These are phyloP conservation scores for Tinamus major DNA, from an alignment of 2,797 vertebrate species.

Conservation along the genomic window DNA sequence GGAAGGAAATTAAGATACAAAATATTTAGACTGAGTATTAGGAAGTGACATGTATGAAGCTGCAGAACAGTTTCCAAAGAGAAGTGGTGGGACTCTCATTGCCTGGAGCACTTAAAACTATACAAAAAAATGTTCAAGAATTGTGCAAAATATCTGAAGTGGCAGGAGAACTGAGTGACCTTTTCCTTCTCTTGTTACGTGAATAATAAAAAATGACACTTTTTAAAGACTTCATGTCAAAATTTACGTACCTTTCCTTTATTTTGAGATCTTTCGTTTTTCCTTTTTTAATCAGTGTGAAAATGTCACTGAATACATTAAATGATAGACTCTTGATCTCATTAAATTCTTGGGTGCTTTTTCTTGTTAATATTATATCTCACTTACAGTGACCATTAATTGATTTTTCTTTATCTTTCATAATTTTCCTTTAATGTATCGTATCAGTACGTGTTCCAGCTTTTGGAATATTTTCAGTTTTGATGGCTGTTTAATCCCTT, in stretches of 20 bases:
- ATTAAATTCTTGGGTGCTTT: constrained; percentile 17
- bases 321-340: constrained; percentile 15
- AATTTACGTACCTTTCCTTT: not conserved
- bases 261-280: constrained; percentile 35
- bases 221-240: constrained; percentile 34
- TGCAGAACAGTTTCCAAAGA: not conserved
- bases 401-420: constrained; percentile 36
- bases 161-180: constrained; percentile 36
- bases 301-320: constrained; percentile 63
- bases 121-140: constrained; percentile 15
- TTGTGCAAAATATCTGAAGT: constrained; percentile 20
- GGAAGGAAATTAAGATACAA: not conserved
- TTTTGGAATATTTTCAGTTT: not conserved
- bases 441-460: not conserved
- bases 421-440: not conserved
- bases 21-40: not conserved
- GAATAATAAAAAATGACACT: constrained; percentile 37
- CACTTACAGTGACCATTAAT: not conserved
- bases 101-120: constrained; percentile 11
- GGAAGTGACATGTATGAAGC: constrained; percentile 16
- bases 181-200: constrained; percentile 52
- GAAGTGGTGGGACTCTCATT: not conserved
- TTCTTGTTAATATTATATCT: constrained; percentile 21
- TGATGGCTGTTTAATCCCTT: not conserved
- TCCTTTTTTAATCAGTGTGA: constrained; percentile 10